These are phyloP conservation scores for Echinarachnius parma DNA, from an alignment of 53 echinoderm and acorn worm species.

Conservation along the genomic window DNA sequence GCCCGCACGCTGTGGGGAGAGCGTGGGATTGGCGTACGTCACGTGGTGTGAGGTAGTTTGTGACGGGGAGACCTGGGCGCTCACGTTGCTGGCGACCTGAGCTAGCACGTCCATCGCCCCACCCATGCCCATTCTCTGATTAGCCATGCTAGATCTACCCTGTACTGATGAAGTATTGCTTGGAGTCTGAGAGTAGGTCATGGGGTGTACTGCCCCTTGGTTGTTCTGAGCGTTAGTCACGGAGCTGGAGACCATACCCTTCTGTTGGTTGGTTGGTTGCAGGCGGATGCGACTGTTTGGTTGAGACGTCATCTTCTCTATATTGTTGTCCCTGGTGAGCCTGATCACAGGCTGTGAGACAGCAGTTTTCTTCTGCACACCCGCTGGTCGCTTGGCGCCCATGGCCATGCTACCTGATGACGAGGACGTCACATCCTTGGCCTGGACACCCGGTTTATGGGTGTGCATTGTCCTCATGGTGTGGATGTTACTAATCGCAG, in stretches of 20 bases:
- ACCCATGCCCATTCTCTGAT: slow-evolving; percentile 9
- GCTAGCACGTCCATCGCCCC: slow-evolving; percentile 38
- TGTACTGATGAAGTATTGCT: slow-evolving; percentile 28
- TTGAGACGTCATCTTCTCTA: slow-evolving; percentile 39
- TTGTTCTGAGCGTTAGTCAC: slow-evolving; percentile 1
- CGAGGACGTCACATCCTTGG: slow-evolving; percentile 41
- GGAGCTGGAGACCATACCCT: neutral
- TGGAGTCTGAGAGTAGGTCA: slow-evolving; percentile 22
- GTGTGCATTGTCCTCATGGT: slow-evolving; percentile 28
- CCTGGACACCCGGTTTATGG: slow-evolving; percentile 39
- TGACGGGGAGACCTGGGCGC: slow-evolving; percentile 28
- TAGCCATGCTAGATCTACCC: slow-evolving; percentile 13
- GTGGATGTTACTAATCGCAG: slow-evolving; percentile 34
- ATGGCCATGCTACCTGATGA: slow-evolving; percentile 6
- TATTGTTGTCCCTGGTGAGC: slow-evolving; percentile 52
- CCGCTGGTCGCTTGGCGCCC: neutral
- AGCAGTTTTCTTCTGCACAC: neutral
- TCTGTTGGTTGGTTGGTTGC: slow-evolving; percentile 8
- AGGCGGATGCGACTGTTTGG: slow-evolving; percentile 1
- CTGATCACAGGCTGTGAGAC: slow-evolving; percentile 64
- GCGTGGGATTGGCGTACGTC: slow-evolving; percentile 3
- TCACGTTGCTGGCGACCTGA: slow-evolving; percentile 11
- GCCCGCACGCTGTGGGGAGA: neutral
- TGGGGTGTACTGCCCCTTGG: slow-evolving; percentile 6
- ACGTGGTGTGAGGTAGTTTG: slow-evolving; percentile 35